Percentiles rank a stretch among this genome's conserved stretches.
These are phyloP conservation scores for Ciconia nigra DNA, from an alignment of 2,797 vertebrate species.

Conservation along the genomic window DNA sequence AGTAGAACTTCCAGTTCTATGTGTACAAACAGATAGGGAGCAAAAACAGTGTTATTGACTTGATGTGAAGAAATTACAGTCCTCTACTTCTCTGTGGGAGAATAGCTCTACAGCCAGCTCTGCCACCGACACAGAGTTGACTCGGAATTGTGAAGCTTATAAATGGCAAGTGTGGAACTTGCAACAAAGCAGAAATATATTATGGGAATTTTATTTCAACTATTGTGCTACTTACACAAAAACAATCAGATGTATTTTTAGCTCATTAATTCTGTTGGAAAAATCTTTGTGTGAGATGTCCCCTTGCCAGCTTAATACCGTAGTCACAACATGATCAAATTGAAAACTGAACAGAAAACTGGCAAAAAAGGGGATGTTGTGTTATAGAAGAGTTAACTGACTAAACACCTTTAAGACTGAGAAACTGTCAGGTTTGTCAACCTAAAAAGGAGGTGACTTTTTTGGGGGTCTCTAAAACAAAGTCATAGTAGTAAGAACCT, in stretches of 20 bases:
- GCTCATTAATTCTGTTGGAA: not conserved
- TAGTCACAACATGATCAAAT: not conserved
- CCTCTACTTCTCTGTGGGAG: not conserved
- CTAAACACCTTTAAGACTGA: not conserved
- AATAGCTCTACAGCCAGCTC: not conserved
- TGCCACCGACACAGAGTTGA: not conserved
- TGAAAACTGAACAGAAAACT: not conserved
- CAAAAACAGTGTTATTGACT: not conserved
- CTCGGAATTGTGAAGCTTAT: rapidly evolving
- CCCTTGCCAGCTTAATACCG: not conserved
- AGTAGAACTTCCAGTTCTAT: not conserved
- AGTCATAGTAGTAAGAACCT: not conserved
- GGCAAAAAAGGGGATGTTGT: not conserved
- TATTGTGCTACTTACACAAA: not conserved
- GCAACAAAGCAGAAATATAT: not conserved
- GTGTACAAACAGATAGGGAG: not conserved
- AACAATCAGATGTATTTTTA: not conserved
- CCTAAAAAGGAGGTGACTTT: not conserved
- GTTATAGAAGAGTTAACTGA: not conserved
- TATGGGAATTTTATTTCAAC: not conserved
- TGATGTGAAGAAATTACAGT: not conserved
- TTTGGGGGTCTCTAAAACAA: not conserved
- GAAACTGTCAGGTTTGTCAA: not conserved
- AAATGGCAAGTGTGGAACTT: not conserved
- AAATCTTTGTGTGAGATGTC: not conserved